phyloP scores from a whole-genome alignment of 53 echinoderm and acorn worm species.

The Echinometra lucunter region DNA sequence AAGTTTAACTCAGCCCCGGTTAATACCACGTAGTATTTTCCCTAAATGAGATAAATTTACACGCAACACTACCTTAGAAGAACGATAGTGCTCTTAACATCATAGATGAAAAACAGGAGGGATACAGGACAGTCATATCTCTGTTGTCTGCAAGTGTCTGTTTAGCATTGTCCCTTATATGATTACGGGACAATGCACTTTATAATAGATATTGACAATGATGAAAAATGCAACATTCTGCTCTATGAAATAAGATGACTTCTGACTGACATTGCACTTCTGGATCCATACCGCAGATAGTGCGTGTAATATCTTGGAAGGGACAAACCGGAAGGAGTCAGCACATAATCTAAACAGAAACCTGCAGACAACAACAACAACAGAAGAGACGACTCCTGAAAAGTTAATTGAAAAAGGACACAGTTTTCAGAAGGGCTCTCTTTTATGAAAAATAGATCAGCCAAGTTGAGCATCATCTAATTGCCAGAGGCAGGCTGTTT shows the following conservation, averaged over 20 bases:
- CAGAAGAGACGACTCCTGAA: neutral
- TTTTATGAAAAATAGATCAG: constrained; percentile 35
- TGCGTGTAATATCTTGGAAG: neutral
- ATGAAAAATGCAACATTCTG: too few species aligned
- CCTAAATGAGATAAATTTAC: too few species aligned
- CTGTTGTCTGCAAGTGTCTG: too few species aligned
- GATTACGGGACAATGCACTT: too few species aligned
- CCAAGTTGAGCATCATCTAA: constrained; percentile 47
- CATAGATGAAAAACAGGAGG: too few species aligned
- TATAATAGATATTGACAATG: too few species aligned
- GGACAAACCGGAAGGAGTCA: constrained; percentile 16
- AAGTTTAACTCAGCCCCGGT: too few species aligned
- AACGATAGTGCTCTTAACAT: too few species aligned
- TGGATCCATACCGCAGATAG: neutral
- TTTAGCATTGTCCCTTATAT: too few species aligned
- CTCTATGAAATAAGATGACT: neutral
- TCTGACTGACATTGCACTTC: neutral
- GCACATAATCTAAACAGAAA: constrained; percentile 3
- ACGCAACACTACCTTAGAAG: too few species aligned
- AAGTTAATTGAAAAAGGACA: constrained; percentile 56
- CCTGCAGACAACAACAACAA: constrained; percentile 42
- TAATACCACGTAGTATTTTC: too few species aligned
- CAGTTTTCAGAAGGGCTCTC: constrained; percentile 29
- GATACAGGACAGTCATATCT: too few species aligned
- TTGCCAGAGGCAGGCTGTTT: constrained; percentile 49